Base-by-base conservation (phyloP, 2,113 vertebrate genomes). In the Pongo pygmaeus region DNA sequence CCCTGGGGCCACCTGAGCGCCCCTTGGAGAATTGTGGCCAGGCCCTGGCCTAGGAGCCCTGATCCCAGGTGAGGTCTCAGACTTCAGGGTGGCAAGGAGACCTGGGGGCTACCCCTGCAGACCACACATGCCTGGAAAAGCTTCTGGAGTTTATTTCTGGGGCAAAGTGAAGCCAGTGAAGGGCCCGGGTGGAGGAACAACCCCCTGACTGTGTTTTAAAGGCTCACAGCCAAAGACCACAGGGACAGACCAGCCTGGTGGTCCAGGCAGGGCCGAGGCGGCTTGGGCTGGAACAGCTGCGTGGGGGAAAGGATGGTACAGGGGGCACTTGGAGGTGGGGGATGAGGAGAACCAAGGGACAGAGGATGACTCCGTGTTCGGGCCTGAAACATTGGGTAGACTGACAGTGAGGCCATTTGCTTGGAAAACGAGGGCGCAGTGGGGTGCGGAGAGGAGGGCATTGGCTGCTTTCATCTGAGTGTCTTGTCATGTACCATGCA, bases 291-390 rank as follows among this genome's bases (percentile, higher is more conserved):
- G 61, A 27, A 64, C 61, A 64, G 2, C n/a, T 72, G n/a, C 18
- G 0, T 8, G 4, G 18, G 69, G 70, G 38, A 25, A 40, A 38
- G 70, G 38, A 69, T 74, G 70, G 70, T 0, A 22, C 10, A 22
- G 5, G 5, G 12, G 27, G 12, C 5, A 64, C 27, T 64, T 5
- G 22, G 69, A 40, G 13, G 25, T 16, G 27, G 55, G 55, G 61
- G 13, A 18, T 22, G 35, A 59, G 11, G 40, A 18, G 1, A 32
- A 6, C 38, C 6, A 55, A 74, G 38, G 9, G 22, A 74, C 20
- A 6, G 70, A 6, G 48, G n/a, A 25, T 50, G 85, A 61, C 40
- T 32, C 43, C 0, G 30, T 10, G 43, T n/a, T 32, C 50, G 61
- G 46, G 43, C 12, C 27, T 70, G 13, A 46, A 50, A 89, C 74